These are phyloP conservation scores for Trididemnum nubilum DNA, from an alignment of 23 tunicate genomes.

Conservation along the genomic window DNA sequence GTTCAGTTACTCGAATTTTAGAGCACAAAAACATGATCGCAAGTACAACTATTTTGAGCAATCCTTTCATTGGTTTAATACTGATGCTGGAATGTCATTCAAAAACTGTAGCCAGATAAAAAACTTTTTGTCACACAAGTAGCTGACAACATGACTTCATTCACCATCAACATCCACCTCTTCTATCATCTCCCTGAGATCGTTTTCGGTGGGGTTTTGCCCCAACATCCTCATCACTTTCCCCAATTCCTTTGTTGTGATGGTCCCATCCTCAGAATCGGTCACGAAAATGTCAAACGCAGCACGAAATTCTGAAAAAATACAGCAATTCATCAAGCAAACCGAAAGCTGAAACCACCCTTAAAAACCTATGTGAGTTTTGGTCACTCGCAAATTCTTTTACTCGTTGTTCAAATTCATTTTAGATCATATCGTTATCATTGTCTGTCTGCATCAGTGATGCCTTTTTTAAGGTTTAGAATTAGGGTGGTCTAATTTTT, in stretches of 20 bases:
- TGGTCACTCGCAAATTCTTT: no score
- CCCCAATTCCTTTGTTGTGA: constrained; percentile 87
- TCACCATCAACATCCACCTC: constrained; percentile 93
- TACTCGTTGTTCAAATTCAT: no score
- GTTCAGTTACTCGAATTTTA: background rate
- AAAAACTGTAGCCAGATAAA: background rate
- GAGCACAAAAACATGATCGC: no score
- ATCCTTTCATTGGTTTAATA: no score
- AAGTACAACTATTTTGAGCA: no score
- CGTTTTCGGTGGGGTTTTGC: constrained; percentile 81
- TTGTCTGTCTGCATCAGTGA: no score
- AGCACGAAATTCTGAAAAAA: constrained; percentile 77
- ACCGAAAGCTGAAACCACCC: no score
- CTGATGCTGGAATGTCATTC: background rate
- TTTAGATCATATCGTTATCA: no score
- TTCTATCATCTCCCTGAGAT: constrained; percentile 92
- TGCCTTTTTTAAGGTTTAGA: no score
- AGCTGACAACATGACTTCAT: background rate
- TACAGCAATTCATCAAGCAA: no score
- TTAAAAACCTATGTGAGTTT: no score
- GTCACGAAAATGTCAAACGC: constrained; percentile 90
- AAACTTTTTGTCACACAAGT: background rate
- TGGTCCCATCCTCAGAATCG: constrained; percentile 88
- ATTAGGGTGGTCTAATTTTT: no score
- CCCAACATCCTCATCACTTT: constrained; percentile 92